Evolutionary conservation across 1,140 invertebrate species (phyloP).

Genomic region (Chionoecetes opilio): DNA sequence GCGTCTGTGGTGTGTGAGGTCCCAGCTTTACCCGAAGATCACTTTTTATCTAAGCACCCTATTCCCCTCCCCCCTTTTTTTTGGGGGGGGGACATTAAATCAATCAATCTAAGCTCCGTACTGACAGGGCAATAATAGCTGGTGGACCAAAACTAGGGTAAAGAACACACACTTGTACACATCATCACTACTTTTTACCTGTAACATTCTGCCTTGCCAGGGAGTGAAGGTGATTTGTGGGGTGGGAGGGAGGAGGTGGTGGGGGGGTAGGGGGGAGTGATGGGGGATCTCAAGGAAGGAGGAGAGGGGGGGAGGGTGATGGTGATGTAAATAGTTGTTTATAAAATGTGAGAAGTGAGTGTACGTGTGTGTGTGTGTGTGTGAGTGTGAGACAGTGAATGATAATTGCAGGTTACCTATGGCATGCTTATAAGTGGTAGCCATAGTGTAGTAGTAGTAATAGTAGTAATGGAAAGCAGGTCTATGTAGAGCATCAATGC

Average conservation of each 20-base stretch:
- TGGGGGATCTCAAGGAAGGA: background rate
- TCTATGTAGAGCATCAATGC: too few relatives aligned
- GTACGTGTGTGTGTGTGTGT: background rate
- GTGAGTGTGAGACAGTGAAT: background rate
- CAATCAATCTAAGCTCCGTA: too few relatives aligned
- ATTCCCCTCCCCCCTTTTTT: too few relatives aligned
- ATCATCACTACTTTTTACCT: background rate
- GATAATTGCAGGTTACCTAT: too few relatives aligned
- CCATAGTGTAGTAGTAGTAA: background rate
- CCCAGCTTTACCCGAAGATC: too few relatives aligned
- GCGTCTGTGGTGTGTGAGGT: too few relatives aligned
- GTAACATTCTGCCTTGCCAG: background rate
- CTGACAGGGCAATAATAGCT: too few relatives aligned
- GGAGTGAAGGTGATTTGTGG: background rate
- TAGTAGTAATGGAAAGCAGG: slow-evolving; percentile 9
- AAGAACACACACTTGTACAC: background rate
- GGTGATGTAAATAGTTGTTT: background rate
- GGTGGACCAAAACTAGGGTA: too few relatives aligned
- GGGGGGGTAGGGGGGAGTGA: background rate
- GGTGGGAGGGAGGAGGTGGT: background rate
- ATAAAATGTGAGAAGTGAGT: background rate
- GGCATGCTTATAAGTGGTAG: background rate
- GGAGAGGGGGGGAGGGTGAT: background rate
- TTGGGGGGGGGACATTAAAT: too few relatives aligned
- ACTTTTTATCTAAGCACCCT: too few relatives aligned